A percentile compares a stretch with the other conserved stretches of the same genome.
Evolutionary conservation across 2,888 invertebrate genomes (phyloP).

Genomic region (Gastracanthus pulcherrimus): DNA sequence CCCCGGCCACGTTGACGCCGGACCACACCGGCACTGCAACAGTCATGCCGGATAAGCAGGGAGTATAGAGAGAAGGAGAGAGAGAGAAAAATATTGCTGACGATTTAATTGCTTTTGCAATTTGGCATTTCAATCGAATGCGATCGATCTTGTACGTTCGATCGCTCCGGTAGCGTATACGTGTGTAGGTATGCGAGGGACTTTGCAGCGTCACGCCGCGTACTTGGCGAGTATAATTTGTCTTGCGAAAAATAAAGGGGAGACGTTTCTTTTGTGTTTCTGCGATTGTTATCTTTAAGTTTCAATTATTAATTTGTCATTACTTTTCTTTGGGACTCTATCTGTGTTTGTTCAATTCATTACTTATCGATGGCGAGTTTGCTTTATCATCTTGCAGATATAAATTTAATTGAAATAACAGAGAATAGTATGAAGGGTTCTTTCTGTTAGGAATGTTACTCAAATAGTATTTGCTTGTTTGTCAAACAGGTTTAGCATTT

Average conservation of each 20-base stretch:
- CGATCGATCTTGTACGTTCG: neutral
- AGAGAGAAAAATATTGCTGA: neutral
- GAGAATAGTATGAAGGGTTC: too few relatives aligned
- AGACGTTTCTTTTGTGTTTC: neutral
- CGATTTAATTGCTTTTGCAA: slow-evolving; percentile 6
- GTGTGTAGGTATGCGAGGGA: too few relatives aligned
- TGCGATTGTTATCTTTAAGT: neutral
- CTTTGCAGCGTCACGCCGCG: slow-evolving; percentile 1
- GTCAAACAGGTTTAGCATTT: too few relatives aligned
- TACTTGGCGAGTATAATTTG: neutral
- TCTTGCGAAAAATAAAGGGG: neutral
- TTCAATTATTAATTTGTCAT: slow-evolving; percentile 7
- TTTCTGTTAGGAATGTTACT: too few relatives aligned
- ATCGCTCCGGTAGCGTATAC: too few relatives aligned
- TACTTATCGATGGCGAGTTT: neutral
- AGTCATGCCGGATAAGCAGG: neutral
- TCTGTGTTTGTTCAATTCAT: neutral
- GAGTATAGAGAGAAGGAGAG: too few relatives aligned
- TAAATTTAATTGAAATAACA: too few relatives aligned
- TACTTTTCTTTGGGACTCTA: too few relatives aligned
- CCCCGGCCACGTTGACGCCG: slow-evolving; percentile 94
- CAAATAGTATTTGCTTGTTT: too few relatives aligned
- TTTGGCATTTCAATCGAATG: neutral
- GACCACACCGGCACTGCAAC: slow-evolving; percentile 93
- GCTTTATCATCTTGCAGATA: too few relatives aligned